phyloP scores from a whole-genome alignment of 2,113 vertebrate genomes.

The Redunca redunca region DNA sequence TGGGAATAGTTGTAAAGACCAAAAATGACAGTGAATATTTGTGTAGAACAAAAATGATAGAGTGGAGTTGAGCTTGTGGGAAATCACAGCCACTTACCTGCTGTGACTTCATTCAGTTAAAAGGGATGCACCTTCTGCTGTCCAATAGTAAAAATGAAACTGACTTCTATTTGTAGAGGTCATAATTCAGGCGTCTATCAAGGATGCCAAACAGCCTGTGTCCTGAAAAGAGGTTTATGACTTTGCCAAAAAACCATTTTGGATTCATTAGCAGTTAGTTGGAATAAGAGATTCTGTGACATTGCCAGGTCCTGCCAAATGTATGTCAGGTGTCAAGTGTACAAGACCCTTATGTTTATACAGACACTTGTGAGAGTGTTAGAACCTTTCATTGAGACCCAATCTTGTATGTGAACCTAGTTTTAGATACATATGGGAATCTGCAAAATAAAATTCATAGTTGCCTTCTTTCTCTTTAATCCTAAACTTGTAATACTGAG shows the following conservation, averaged over 20 bases:
- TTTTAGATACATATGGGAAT: not conserved
- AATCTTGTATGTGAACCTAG: not conserved
- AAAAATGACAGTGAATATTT: not conserved
- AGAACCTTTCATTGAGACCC: conserved; percentile 13
- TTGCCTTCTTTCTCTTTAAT: not conserved
- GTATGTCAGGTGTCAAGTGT: conserved; percentile 47
- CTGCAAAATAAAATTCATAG: not conserved
- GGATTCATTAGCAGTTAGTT: conserved; percentile 67
- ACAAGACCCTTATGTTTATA: conserved; percentile 50
- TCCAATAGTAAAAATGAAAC: not conserved
- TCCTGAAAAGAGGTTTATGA: conserved; percentile 35
- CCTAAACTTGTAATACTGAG: not conserved
- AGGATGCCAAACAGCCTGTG: conserved; percentile 1
- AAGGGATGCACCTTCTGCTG: not conserved
- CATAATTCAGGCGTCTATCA: not conserved
- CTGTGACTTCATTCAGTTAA: not conserved
- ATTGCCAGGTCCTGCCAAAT: conserved; percentile 61
- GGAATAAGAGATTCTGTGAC: conserved; percentile 66
- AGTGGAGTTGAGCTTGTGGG: not conserved
- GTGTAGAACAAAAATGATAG: not conserved
- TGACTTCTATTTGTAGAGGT: not conserved
- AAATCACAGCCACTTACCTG: conserved; percentile 25
- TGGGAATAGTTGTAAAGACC: not conserved
- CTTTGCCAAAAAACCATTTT: conserved; percentile 59
- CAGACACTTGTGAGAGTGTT: conserved; percentile 27